Percentiles rank a stretch among this genome's conserved stretches.
These are phyloP conservation scores for Incurvaria masculella DNA, from an alignment of 2,888 invertebrate genomes.

Conservation along the genomic window DNA sequence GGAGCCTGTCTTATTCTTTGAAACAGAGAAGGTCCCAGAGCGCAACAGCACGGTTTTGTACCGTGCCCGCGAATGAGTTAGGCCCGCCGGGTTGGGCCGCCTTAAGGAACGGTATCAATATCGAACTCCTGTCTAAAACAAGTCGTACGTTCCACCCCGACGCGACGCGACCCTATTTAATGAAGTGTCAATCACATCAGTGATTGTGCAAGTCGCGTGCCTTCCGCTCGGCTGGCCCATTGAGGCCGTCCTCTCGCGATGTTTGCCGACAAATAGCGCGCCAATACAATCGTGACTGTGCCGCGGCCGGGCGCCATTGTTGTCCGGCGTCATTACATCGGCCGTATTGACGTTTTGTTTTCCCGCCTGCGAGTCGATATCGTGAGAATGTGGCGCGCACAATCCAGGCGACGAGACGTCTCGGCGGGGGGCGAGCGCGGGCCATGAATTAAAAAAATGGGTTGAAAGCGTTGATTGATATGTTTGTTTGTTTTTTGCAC, in stretches of 20 bases:
- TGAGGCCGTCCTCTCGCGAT: neutral
- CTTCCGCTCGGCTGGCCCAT: conserved; percentile 33
- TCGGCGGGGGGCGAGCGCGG: neutral
- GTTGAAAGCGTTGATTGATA: neutral
- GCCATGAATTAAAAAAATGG: too few relatives aligned
- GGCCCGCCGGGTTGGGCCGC: too few relatives aligned
- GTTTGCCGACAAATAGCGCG: neutral
- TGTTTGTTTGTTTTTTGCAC: too few relatives aligned
- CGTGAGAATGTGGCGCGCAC: neutral
- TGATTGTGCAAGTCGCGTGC: conserved; percentile 26
- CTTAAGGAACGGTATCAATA: too few relatives aligned
- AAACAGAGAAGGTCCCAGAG: too few relatives aligned
- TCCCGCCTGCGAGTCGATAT: too few relatives aligned
- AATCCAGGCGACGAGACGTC: neutral
- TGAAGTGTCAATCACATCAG: conserved; percentile 15
- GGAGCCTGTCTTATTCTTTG: too few relatives aligned
- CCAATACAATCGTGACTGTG: neutral
- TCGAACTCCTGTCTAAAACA: neutral
- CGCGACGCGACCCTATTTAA: conserved; percentile 9
- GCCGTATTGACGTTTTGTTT: neutral
- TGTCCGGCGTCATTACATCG: neutral
- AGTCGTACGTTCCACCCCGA: conserved; percentile 4
- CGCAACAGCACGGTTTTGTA: too few relatives aligned
- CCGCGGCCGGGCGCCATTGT: neutral
- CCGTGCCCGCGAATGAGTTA: too few relatives aligned